These are phyloP conservation scores for Dicrostonyx torquatus DNA, from an alignment of 2,797 vertebrate species.

Conservation along the genomic window DNA sequence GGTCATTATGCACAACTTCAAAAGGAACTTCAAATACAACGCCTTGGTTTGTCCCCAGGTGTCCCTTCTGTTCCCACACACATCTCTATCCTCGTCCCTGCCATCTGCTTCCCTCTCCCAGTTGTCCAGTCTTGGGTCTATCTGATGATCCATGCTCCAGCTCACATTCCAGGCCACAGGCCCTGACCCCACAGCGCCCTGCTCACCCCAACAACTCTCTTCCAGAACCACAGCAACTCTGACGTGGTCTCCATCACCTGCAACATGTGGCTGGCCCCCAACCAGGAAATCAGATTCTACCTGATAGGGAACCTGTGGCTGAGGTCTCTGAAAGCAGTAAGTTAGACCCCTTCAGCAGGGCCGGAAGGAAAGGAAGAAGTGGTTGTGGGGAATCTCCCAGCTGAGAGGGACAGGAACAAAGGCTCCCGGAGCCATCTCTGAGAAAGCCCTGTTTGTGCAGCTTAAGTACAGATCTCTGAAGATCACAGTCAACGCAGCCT, in stretches of 20 bases:
- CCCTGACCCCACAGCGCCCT: neutral
- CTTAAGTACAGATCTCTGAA: conserved; percentile 95
- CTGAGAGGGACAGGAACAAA: neutral
- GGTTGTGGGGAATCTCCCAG: neutral
- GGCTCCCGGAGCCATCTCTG: neutral
- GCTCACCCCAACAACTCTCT: conserved; percentile 24
- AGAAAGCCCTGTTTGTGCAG: conserved; percentile 80
- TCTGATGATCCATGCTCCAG: neutral
- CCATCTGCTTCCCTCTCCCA: neutral
- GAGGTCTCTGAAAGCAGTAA: conserved; percentile 92
- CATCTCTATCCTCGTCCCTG: neutral
- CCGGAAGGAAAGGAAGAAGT: neutral
- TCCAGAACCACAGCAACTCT: conserved; percentile 94
- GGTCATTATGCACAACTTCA: neutral
- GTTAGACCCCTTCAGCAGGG: conserved; percentile 67
- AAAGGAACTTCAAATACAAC: neutral
- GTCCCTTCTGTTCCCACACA: neutral
- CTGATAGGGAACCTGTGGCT: conserved; percentile 91
- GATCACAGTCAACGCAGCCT: conserved; percentile 89
- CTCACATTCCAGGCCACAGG: neutral
- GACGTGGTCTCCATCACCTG: conserved; percentile 92
- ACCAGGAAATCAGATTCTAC: conserved; percentile 88
- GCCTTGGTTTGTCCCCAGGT: neutral
- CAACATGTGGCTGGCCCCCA: conserved; percentile 89
- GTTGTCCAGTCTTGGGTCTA: neutral